Percentiles rank a stretch among this genome's conserved stretches.
Conservation (phyloP, 2,797 vertebrate genomes). For the Myoxocephalus aenaeus region DNA sequence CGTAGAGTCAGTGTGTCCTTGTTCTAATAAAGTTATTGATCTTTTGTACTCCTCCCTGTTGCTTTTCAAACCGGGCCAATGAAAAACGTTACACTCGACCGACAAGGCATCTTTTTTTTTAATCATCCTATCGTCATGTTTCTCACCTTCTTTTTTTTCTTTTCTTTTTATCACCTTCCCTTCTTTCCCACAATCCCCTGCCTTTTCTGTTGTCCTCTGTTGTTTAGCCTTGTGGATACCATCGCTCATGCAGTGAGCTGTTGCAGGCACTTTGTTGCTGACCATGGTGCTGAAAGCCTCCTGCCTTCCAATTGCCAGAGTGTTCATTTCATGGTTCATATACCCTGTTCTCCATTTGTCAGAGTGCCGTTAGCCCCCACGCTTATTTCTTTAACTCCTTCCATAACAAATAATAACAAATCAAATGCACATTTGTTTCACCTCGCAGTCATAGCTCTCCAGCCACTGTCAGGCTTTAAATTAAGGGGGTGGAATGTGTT, state of each 20-base stretch:
- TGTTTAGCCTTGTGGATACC: constrained; percentile 83
- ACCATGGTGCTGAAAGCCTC: constrained; percentile 87
- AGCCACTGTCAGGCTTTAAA: constrained; percentile 72
- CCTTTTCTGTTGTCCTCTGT: constrained; percentile 57
- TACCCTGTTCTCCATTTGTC: constrained; percentile 88
- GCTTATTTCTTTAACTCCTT: constrained; percentile 89
- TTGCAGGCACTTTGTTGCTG: constrained; percentile 89
- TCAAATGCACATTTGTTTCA: constrained; percentile 85
- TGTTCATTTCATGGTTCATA: constrained; percentile 92
- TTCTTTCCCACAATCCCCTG: constrained; percentile 40
- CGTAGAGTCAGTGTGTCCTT: constrained; percentile 29
- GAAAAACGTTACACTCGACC: constrained; percentile 23
- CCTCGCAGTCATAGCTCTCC: constrained; percentile 60
- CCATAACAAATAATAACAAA: constrained; percentile 87
- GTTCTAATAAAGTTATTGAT: constrained; percentile 49
- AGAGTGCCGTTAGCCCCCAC: constrained; percentile 84
- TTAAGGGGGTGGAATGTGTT: constrained; percentile 59
- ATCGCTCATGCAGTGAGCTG: constrained; percentile 87
- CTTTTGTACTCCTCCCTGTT: constrained; percentile 19
- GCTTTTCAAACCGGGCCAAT: constrained; percentile 35
- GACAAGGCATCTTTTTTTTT: constrained; percentile 19
- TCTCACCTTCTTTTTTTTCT: constrained; percentile 29
- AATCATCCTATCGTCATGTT: constrained; percentile 32
- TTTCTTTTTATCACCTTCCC: constrained; percentile 12
- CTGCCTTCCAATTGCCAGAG: constrained; percentile 87